Percentiles rank a stretch among this genome's conserved stretches.
These are phyloP conservation scores for Typhlomys cinereus DNA, from an alignment of 2,113 vertebrate species.

Conservation along the genomic window DNA sequence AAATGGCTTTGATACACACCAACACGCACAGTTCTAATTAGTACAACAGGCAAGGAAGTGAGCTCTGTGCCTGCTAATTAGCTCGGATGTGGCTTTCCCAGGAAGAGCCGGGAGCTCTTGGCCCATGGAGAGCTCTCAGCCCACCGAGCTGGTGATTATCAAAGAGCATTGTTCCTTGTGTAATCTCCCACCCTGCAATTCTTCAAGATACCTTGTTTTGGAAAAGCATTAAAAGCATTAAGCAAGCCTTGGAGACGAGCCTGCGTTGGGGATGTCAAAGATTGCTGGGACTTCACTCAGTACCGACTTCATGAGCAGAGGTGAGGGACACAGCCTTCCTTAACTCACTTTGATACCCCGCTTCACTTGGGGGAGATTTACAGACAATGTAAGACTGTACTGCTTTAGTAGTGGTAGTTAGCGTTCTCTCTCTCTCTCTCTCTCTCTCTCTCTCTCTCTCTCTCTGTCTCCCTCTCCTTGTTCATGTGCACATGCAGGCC, in stretches of 20 bases:
- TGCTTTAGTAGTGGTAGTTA: neutral
- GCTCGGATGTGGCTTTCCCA: constrained; percentile 69
- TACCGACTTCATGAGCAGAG: neutral
- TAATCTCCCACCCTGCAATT: constrained; percentile 36
- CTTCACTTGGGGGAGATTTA: neutral
- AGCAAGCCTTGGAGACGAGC: neutral
- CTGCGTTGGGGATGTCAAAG: neutral
- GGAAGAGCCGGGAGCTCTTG: constrained; percentile 73
- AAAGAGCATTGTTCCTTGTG: constrained; percentile 45
- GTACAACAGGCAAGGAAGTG: constrained; percentile 57
- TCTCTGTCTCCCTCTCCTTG: no score
- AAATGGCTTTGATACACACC: constrained; percentile 63
- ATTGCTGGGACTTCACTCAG: neutral
- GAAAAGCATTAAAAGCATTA: neutral
- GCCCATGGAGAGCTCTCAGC: constrained; percentile 58
- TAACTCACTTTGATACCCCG: neutral
- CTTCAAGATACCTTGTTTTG: constrained; percentile 23
- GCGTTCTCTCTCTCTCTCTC: no score
- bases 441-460: no score
- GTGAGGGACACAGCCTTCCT: neutral
- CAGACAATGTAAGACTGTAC: neutral
- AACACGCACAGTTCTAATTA: constrained; percentile 67
- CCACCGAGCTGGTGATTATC: constrained; percentile 63
- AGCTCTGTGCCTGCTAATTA: constrained; percentile 76
- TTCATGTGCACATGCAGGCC: no score